Evolutionary conservation across 2,888 invertebrate species (phyloP).

Genomic region (Caenorhabditis virilis): DNA sequence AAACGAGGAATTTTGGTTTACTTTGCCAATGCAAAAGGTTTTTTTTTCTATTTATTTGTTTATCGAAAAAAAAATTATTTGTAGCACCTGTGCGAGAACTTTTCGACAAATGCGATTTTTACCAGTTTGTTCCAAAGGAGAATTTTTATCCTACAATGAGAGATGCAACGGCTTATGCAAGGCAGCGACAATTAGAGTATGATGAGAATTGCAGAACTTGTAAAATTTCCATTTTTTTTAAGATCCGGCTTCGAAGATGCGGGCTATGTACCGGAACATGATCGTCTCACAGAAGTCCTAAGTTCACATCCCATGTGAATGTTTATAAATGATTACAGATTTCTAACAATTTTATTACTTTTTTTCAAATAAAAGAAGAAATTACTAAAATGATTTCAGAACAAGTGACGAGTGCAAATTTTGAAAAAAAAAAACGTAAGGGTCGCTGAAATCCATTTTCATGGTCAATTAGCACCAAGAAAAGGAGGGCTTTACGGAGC

Average conservation of each 20-base stretch:
- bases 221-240: neutral
- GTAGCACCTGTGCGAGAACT: constrained; percentile 64
- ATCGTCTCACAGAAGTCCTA: constrained; percentile 37
- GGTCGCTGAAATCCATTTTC: no score
- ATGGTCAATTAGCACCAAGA: no score
- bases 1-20: constrained; percentile 61
- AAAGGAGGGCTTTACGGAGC: no score
- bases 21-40: constrained; percentile 66
- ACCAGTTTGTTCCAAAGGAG: constrained; percentile 60
- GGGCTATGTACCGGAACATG: constrained; percentile 32
- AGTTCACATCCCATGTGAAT: constrained; percentile 24
- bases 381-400: no score
- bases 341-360: no score
- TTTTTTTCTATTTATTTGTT: neutral
- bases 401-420: no score
- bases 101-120: constrained; percentile 63
- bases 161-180: constrained; percentile 65
- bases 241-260: constrained; percentile 28
- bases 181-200: constrained; percentile 51
- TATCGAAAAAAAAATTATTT: constrained; percentile 13
- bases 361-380: no score
- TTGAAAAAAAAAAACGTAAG: no score
- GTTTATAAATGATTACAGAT: no score
- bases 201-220: constrained; percentile 6
- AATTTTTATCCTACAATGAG: constrained; percentile 67